Percentiles rank a stretch among this genome's conserved stretches.
These are phyloP conservation scores for Xestia rhomboidea DNA, from an alignment of 2,888 invertebrate genomes.

Conservation along the genomic window DNA sequence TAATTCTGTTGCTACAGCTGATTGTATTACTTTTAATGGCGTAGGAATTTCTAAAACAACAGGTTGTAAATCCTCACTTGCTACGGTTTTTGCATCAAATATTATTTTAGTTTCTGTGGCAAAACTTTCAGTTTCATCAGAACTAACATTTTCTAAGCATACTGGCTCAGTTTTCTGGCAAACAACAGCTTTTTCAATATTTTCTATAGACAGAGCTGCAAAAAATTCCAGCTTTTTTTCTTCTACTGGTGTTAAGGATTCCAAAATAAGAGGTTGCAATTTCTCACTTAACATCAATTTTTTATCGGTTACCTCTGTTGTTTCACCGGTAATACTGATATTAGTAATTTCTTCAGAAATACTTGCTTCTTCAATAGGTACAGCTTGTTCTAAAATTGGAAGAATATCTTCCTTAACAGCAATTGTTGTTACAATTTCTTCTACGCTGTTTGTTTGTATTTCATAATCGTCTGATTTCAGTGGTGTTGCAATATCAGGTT, in stretches of 20 bases:
- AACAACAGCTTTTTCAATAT: conserved; percentile 14
- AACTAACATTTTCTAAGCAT: conserved; percentile 32
- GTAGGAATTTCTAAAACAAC: conserved; percentile 7
- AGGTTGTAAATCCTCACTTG: conserved; percentile 9
- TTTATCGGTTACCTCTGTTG: not conserved
- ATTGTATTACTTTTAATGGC: not conserved
- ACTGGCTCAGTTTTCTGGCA: conserved; percentile 10
- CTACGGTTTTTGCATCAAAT: not conserved
- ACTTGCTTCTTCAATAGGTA: not conserved
- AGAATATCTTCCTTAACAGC: conserved; percentile 25
- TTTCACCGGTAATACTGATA: not conserved
- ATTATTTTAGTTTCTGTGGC: not conserved
- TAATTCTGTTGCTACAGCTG: not conserved
- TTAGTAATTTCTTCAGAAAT: not conserved
- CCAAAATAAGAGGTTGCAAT: conserved; percentile 27
- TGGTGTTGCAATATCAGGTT: not conserved
- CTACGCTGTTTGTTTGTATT: not conserved
- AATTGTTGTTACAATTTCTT: not conserved
- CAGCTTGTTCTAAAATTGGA: conserved; percentile 18
- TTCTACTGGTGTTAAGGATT: conserved; percentile 25
- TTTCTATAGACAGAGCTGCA: conserved; percentile 21
- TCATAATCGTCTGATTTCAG: not conserved
- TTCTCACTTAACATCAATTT: conserved; percentile 18
- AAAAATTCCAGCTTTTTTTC: conserved; percentile 5
- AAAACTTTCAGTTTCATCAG: conserved; percentile 15